Conservation (phyloP, 2,888 invertebrate species). For the Cotesia congregata region DNA sequence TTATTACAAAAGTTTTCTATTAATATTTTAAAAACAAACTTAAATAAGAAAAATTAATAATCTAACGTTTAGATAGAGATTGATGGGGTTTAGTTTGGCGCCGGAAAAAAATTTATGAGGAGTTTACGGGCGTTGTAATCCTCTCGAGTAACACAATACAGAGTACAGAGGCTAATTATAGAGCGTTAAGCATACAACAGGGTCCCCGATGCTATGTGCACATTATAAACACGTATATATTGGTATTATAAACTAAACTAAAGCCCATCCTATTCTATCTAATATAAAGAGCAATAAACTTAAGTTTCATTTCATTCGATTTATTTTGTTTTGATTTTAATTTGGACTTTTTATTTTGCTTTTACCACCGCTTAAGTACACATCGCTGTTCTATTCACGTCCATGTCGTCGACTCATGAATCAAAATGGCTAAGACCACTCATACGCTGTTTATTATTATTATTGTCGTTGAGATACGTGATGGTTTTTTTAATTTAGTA, state of each 20-base stretch:
- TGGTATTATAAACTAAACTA: constrained; percentile 43
- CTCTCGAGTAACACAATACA: constrained; percentile 66
- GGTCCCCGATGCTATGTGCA: constrained; percentile 48
- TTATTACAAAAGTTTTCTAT: no score
- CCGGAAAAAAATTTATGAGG: constrained; percentile 60
- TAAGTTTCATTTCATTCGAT: constrained; percentile 62
- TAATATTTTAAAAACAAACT: no score
- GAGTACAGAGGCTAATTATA: constrained; percentile 66
- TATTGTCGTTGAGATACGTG: constrained; percentile 13
- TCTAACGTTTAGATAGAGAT: constrained; percentile 10
- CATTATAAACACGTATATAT: constrained; percentile 58
- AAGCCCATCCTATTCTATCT: constrained; percentile 52
- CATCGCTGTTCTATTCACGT: constrained; percentile 29
- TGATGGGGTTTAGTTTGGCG: constrained; percentile 29
- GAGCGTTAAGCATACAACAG: constrained; percentile 49
- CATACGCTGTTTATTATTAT: constrained; percentile 62
- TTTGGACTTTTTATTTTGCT: constrained; percentile 42
- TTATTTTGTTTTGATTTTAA: constrained; percentile 45
- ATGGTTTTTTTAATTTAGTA: constrained; percentile 5
- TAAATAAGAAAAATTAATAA: not conserved
- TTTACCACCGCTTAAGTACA: constrained; percentile 42
- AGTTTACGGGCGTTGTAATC: constrained; percentile 64
- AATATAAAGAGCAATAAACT: constrained; percentile 58
- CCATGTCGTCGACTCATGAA: not conserved
- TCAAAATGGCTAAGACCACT: constrained; percentile 55